Base-by-base conservation (phyloP, 2,797 vertebrate species). In the Enteromius radiatus region DNA sequence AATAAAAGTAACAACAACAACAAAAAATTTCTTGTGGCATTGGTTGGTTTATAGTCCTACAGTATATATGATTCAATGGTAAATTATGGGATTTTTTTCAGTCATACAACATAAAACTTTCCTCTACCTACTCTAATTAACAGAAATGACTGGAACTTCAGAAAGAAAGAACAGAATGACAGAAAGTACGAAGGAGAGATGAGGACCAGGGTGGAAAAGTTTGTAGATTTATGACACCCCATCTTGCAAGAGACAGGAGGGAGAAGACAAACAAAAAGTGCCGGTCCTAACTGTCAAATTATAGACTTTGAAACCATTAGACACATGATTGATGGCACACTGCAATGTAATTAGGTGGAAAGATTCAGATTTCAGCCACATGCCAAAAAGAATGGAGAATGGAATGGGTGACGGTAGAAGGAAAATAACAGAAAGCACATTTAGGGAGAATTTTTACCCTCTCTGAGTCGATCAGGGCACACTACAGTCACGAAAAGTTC, bases 401-500 rank as follows among this genome's bases (percentile, higher is more conserved):
- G 5, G 26, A 33, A 64, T 38, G 5, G 26, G 23, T 49, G 33
- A 54, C 28, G 15, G 28, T 31, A 19, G 61, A 49, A 49, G 23
- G 49, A 64, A 45, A 45, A 31, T 2, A 38, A 63, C 52, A 80
- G 54, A 65, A 71, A 82, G 59, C 41, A 47, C 23, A 52, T 31
- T 31, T 69, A 36, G 43, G 15, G 31, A 56, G 33, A 43, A 28
- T 63, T 64, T 67, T 21, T 47, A 2, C 12, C 28, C 47, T 47
- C 31, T 79, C 33, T 21, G 63, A 59, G 43, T 65, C 59, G 12
- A 65, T 71, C 70, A 80, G 47, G 28, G 38, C 76, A 78, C 47
- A 78, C 21, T 47, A 36, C 68, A 45, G 38, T 52, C 68, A 52
- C 0, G 36, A 73, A 85, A 85, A 87, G 81, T 81, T 87, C 81